Percentiles rank a stretch among this genome's conserved stretches.
Conservation (phyloP, 2,113 vertebrate genomes). For the Colossoma macropomum region DNA sequence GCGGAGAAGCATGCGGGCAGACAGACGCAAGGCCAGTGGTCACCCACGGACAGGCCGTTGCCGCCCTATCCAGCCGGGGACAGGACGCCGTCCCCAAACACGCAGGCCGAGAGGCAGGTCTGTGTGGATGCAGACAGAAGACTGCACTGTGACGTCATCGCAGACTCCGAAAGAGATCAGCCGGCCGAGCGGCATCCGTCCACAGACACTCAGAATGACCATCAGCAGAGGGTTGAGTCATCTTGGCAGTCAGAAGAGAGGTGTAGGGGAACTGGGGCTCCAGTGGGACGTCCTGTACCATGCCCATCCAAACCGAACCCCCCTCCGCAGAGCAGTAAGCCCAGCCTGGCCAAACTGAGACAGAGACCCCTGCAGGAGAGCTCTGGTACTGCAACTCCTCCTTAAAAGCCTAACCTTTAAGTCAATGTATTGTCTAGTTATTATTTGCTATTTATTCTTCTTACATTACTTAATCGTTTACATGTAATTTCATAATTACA, state of each 20-base stretch:
- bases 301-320: slow-evolving; percentile 68
- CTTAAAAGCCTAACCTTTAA: not conserved
- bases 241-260: slow-evolving; percentile 59
- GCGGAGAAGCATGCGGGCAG: slow-evolving; percentile 37
- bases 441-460: no score
- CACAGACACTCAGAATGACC: slow-evolving; percentile 57
- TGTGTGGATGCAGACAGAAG: slow-evolving; percentile 58
- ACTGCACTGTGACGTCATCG: slow-evolving; percentile 56
- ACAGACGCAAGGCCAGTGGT: slow-evolving; percentile 18
- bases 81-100: slow-evolving; percentile 38
- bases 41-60: slow-evolving; percentile 24
- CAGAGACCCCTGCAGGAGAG: slow-evolving; percentile 80
- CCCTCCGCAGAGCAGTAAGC: slow-evolving; percentile 74
- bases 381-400: slow-evolving; percentile 71
- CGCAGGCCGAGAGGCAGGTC: slow-evolving; percentile 64
- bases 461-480: no score
- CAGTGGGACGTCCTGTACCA: slow-evolving; percentile 44
- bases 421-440: no score
- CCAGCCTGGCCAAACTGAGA: slow-evolving; percentile 71
- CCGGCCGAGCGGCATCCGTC: slow-evolving; percentile 65
- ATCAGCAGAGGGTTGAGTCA: slow-evolving; percentile 26
- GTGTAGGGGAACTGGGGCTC: slow-evolving; percentile 48
- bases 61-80: slow-evolving; percentile 28
- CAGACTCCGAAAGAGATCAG: slow-evolving; percentile 42
- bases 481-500: no score